Base-by-base conservation (phyloP, 1,140 invertebrate genomes). In the Acromyrmex heyeri region DNA sequence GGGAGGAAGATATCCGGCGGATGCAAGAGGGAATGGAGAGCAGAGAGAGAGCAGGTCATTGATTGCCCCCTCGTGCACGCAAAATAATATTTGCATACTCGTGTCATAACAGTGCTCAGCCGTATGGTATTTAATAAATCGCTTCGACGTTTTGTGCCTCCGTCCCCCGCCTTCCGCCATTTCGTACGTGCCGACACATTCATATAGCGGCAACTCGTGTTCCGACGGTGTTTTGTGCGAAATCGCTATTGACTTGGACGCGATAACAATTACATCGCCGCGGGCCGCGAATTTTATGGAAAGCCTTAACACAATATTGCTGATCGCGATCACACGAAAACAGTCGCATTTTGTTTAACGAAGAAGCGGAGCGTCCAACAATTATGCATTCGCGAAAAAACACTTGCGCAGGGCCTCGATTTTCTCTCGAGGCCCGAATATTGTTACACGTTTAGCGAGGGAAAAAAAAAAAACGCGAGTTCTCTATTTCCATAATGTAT, bases 81-180 rank as follows among this genome's bases (percentile, higher is more conserved):
- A 90, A 85, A 90, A 90, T 87, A 90, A 90, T 90, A 90, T 90
- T 87, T 90, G 88, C 78, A 79, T 83, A 85, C 50, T 70, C 86
- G 44, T 61, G 76, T 64, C 69, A 85, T 90, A 90, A 90, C 88
- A 87, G 77, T 89, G 67, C 53, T 69, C 67, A 69, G 53, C 48
- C 86, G 57, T 87, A 90, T 57, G 72, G 50, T 90, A 70, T 90
- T 90, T 87, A 87, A 87, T 90, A 90, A 90, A 90, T 90, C 88
- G 86, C 53, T 87, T 86, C 70, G 38, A 62, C 55, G 67, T 87
- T 75, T 59, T 73, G 73, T 75, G 4, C 44, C 27, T 48, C 55
- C 69, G 55, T 48, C 10, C 38, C 24, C 34, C 24, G 55, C 34
- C 55, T 30, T 72, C 18, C 75, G 69, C 67, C 57, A 57, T 75